Evolutionary conservation across 2,888 invertebrate genomes (phyloP).

Genomic region (Metopia argyrocephala): DNA sequence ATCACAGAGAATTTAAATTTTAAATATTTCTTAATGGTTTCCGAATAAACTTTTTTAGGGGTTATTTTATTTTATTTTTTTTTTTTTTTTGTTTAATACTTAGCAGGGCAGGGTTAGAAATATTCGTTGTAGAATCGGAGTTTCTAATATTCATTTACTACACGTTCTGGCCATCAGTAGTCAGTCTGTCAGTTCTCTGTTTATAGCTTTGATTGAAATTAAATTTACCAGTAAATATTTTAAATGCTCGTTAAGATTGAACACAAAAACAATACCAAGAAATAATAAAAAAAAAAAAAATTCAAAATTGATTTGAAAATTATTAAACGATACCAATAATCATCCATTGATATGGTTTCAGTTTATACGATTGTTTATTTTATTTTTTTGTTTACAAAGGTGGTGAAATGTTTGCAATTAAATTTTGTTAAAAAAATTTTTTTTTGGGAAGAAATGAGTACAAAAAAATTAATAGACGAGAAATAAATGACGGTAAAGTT

Average conservation of each 20-base stretch:
- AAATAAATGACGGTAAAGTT: too few relatives aligned
- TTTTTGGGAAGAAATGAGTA: not conserved
- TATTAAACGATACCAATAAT: not conserved
- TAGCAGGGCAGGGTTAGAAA: not conserved
- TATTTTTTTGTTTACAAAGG: not conserved
- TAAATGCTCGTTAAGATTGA: conserved; percentile 33
- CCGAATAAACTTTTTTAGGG: too few relatives aligned
- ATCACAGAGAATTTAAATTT: too few relatives aligned
- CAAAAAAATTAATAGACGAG: not conserved
- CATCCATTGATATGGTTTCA: not conserved
- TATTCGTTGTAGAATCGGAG: not conserved
- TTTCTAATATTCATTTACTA: not conserved
- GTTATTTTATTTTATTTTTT: too few relatives aligned
- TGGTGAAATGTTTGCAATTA: conserved; percentile 22
- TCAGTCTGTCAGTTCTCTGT: not conserved
- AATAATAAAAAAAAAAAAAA: not conserved
- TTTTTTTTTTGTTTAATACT: too few relatives aligned
- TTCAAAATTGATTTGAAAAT: not conserved
- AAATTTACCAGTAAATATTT: conserved; percentile 37
- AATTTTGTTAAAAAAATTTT: too few relatives aligned
- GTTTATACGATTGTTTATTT: not conserved
- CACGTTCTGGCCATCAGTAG: not conserved
- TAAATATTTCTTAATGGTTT: too few relatives aligned
- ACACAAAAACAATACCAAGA: not conserved
- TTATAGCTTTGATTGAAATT: conserved; percentile 36